Evolutionary conservation across 2,888 invertebrate species (phyloP), one percentile per base, ranked within the genome.

Genomic region (Cistogaster globosa): DNA sequence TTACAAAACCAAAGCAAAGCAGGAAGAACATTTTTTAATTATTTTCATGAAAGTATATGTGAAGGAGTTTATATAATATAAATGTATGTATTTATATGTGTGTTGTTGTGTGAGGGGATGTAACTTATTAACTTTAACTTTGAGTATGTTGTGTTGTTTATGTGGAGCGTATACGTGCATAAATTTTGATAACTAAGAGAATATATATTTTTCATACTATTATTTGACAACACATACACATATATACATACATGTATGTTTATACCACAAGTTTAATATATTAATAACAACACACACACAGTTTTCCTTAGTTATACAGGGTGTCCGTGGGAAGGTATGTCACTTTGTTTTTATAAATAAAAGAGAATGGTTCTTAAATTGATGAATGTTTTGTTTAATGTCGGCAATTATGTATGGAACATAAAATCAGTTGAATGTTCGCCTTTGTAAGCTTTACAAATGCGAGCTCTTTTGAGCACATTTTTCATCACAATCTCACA

Each of bases 201-300:
- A 62, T 42, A 7, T 32, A n/a, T 67, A 42, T 58, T 2, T 22
- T 22, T 53, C 18, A 4, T 62, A 22, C 18, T 62, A 45, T 42
- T 16, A 36, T 62, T 67, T 58, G 48, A 18, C 48, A 18, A 53
- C 32, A 14, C 32, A 48, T 12, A 32, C 26, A 48, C 36, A 32
- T 1, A 53, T 9, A 42, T 7, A 14, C 42, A 14, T 6, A 11
- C 2, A 53, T 9, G 20, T 7, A 14, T 38, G 81, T 75, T 69
- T 69, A 22, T 22, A 38, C 69, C 71, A 48, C 80, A 76, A 69
- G 58, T 75, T 84, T 75, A 79, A 75, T 75, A 75, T 45, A 45
- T 79, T 68, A 74, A 74, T 78, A 78, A 48, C 60, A 60, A 67
- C 65, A 53, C 57, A 82, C 26, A 62, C 42, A 42, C 32, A 53